phyloP scores from a whole-genome alignment of 2,888 invertebrate genomes.

The Schrankia costaestrigalis region DNA sequence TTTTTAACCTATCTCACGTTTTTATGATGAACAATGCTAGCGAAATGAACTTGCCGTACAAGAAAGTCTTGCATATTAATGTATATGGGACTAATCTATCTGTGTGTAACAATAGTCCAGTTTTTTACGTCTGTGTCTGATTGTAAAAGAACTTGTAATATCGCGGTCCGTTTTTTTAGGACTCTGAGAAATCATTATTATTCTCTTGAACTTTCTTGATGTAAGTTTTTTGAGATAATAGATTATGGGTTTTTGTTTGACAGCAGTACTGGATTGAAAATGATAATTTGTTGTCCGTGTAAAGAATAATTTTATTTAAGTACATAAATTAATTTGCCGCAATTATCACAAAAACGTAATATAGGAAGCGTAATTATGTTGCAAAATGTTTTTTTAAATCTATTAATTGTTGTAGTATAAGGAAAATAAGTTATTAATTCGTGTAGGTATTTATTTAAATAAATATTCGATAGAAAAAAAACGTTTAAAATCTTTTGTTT shows the following conservation, averaged over 20 bases:
- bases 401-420: too few relatives aligned
- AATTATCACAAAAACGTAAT: too few relatives aligned
- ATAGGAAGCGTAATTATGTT: too few relatives aligned
- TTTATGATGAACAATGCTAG: slow-evolving; percentile 57
- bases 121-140: slow-evolving; percentile 49
- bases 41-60: slow-evolving; percentile 52
- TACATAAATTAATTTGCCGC: too few relatives aligned
- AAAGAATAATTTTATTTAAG: too few relatives aligned
- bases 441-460: too few relatives aligned
- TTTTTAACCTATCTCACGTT: slow-evolving; percentile 74
- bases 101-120: slow-evolving; percentile 33
- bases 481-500: too few relatives aligned
- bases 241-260: slow-evolving; percentile 5
- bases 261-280: slow-evolving; percentile 1
- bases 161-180: slow-evolving; percentile 26
- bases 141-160: slow-evolving; percentile 26
- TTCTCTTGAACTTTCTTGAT: slow-evolving; percentile 26
- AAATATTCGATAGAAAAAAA: too few relatives aligned
- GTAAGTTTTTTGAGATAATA: slow-evolving; percentile 8
- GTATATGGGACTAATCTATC: slow-evolving; percentile 41
- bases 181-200: slow-evolving; percentile 27
- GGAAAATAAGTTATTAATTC: too few relatives aligned
- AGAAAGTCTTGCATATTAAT: slow-evolving; percentile 65
- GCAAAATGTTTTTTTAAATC: too few relatives aligned
- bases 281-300: too few relatives aligned